A percentile compares a stretch with the other conserved stretches of the same genome.
phyloP scores from a whole-genome alignment of 1,140 invertebrate genomes.

The Lucilia sericata region DNA sequence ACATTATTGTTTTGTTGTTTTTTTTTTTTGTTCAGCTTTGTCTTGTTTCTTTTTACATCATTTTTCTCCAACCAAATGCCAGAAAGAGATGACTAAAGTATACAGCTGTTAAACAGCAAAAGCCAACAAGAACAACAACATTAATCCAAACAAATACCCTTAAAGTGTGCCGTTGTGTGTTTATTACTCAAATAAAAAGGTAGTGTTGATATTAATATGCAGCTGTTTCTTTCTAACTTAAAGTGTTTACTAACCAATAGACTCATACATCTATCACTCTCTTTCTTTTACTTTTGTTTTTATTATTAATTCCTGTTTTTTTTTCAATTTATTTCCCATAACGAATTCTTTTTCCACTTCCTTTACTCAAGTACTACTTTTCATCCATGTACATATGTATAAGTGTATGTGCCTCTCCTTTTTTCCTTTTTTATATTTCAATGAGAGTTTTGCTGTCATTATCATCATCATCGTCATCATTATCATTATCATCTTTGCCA shows the following conservation, averaged over 20 bases:
- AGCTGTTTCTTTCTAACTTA: neutral
- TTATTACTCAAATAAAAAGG: neutral
- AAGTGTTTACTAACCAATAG: neutral
- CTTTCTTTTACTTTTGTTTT: neutral
- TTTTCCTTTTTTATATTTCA: neutral
- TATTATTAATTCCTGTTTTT: neutral
- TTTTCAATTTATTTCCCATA: neutral
- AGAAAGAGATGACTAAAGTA: constrained; percentile 32
- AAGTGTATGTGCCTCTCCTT: neutral
- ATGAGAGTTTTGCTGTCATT: neutral
- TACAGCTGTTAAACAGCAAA: neutral
- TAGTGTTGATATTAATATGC: neutral
- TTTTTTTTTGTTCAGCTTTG: neutral
- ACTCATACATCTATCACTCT: too few species aligned
- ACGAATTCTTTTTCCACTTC: neutral
- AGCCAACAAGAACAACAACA: neutral
- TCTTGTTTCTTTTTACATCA: neutral
- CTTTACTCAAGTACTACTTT: neutral
- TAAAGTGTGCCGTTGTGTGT: neutral
- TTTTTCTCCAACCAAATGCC: constrained; percentile 34
- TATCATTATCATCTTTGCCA: neutral
- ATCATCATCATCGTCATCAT: neutral
- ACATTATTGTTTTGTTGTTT: neutral
- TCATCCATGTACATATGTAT: neutral
- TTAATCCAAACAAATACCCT: neutral